Evolutionary conservation across 2,888 invertebrate species (phyloP).

Genomic region (Synanthedon andrenaeformis): DNA sequence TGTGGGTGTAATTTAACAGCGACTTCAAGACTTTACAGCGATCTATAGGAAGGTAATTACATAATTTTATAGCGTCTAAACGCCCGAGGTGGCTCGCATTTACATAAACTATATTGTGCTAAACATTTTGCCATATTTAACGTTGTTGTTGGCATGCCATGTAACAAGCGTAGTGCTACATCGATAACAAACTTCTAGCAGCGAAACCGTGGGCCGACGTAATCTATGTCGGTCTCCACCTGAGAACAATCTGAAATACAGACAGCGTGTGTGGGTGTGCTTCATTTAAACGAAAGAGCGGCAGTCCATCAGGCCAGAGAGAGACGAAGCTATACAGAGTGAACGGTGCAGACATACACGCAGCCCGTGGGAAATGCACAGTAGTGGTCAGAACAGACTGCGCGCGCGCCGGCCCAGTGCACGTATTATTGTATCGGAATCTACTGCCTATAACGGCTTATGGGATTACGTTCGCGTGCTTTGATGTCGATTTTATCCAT

Average conservation of each 20-base stretch:
- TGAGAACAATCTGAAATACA: slow-evolving; percentile 66
- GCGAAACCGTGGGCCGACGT: slow-evolving; percentile 48
- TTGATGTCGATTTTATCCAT: slow-evolving; percentile 16
- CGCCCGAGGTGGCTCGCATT: neutral
- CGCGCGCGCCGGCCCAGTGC: slow-evolving; percentile 70
- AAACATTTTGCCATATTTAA: slow-evolving; percentile 7
- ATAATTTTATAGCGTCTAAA: neutral
- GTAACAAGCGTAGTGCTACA: slow-evolving; percentile 20
- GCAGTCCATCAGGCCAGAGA: slow-evolving; percentile 59
- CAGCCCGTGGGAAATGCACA: slow-evolving; percentile 72
- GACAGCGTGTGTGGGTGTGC: slow-evolving; percentile 68
- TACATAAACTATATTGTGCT: neutral
- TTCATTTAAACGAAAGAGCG: slow-evolving; percentile 68
- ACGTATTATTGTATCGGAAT: slow-evolving; percentile 67
- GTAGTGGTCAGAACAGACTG: slow-evolving; percentile 69
- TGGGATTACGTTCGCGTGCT: slow-evolving; percentile 13
- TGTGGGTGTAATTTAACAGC: neutral
- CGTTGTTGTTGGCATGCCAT: slow-evolving; percentile 1
- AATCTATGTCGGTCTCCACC: slow-evolving; percentile 61
- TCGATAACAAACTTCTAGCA: slow-evolving; percentile 32
- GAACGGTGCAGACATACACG: slow-evolving; percentile 35
- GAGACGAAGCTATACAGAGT: slow-evolving; percentile 41
- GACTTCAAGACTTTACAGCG: neutral
- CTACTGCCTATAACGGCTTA: slow-evolving; percentile 45
- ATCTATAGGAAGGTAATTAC: neutral